These are phyloP conservation scores for Acrobasis repandana DNA, from an alignment of 2,888 invertebrate species.

Conservation along the genomic window DNA sequence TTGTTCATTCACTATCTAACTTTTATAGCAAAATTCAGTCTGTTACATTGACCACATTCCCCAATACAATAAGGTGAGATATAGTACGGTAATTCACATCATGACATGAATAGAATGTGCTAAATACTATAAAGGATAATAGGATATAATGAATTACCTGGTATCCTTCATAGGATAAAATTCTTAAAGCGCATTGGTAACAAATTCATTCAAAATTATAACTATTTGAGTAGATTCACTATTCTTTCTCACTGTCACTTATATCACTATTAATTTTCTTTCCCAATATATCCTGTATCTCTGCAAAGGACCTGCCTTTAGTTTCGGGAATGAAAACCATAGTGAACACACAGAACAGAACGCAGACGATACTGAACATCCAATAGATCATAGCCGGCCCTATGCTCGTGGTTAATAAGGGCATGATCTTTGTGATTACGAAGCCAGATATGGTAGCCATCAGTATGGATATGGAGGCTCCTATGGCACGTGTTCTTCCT, in stretches of 20 bases:
- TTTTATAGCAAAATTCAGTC: too few species aligned
- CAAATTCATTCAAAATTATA: too few species aligned
- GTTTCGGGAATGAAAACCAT: slow-evolving; percentile 60
- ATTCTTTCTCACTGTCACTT: background rate
- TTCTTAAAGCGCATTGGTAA: too few species aligned
- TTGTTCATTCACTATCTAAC: too few species aligned
- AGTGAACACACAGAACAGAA: slow-evolving; percentile 43
- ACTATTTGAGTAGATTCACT: background rate
- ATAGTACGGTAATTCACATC: too few species aligned
- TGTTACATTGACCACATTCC: too few species aligned
- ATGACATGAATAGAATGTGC: too few species aligned
- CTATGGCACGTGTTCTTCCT: slow-evolving; percentile 46
- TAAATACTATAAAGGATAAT: too few species aligned
- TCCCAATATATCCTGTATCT: slow-evolving; percentile 56
- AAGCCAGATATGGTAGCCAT: slow-evolving; percentile 40
- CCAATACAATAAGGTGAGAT: too few species aligned
- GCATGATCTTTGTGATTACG: slow-evolving; percentile 52
- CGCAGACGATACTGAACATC: slow-evolving; percentile 45
- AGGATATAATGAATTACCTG: too few species aligned
- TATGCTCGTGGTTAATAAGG: slow-evolving; percentile 38
- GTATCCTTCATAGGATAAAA: too few species aligned
- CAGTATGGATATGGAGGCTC: slow-evolving; percentile 40
- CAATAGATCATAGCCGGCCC: slow-evolving; percentile 56
- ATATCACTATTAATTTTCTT: background rate
- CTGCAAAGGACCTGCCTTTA: slow-evolving; percentile 60